Evolutionary conservation across 2,113 vertebrate species (phyloP), one percentile per base, ranked within the genome.

Genomic region (Thamnophis sirtalis): DNA sequence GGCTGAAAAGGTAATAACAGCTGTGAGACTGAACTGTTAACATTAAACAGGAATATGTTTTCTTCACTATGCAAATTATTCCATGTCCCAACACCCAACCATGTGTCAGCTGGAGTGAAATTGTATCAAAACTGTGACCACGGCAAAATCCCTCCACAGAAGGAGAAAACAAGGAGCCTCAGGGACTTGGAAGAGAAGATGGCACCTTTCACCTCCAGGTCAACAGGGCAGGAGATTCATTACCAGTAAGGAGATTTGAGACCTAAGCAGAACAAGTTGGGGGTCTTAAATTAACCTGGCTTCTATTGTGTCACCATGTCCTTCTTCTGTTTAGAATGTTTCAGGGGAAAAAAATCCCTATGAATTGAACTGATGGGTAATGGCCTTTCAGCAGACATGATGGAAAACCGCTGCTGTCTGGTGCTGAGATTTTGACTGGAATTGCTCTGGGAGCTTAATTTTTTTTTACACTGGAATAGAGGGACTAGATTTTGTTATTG

Each of bases 131-230:
- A 89, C 51, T 56, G 48, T 89, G 91, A 92, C 91, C 49, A 53
- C 89, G 24, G 48, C 80, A 86, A 84, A 63, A 92, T 85, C 56
- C 48, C 22, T 85, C 28, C 73, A 53, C 26, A 43, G 80, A 63
- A 89, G 33, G 80, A 49, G 11, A 21, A 56, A 63, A 86, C 5
- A 92, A 89, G 22, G 48, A 60, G 80, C 91, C 87, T 55, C 8
- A 3, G 88, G 88, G 91, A 92, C 24, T 89, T 89, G 24, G 80
- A 92, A 92, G 9, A 86, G 88, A 88, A 92, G 91, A 92, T 9
- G 22, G 51, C 85, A 89, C 91, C 88, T 92, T 92, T 92, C 91
- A 92, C 91, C 91, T 89, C 80, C 9, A 21, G 91, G 91, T 89
- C 91, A 92, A 60, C 56, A 92, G 91, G 87, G 55, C 91, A 92